Base-by-base conservation (phyloP, 1,140 invertebrate genomes). In the Drosophila sp. region DNA sequence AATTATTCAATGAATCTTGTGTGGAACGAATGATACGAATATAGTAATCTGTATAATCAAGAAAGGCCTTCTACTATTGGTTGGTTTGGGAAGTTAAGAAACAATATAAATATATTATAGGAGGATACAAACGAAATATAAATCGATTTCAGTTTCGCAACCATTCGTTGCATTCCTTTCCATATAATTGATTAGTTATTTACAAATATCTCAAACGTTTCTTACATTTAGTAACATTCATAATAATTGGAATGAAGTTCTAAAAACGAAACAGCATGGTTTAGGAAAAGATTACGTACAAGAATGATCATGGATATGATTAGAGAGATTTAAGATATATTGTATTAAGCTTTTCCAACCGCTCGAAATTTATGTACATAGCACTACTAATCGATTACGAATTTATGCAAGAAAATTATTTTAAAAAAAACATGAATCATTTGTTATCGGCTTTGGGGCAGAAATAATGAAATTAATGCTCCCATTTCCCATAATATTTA, bases 331-430 rank as follows among this genome's bases (percentile, higher is more conserved):
- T 38, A 50, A 50, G 23, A 27, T 56, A 40, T 35, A 61, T 73
- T 61, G 25, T 30, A 62, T 58, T 25, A 27, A 50, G 44, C 10
- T 23, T 27, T 27, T 27, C 7, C 2, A 50, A 50, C 44, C 8
- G 23, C 40, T 41, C n/a, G 11, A 41, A 41, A 41, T 17, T 41
- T 58, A 38, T 35, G 33, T 58, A 58, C 1, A 35, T 60, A 30
- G 32, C 57, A 33, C 11, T 65, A 66, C 60, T 67, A 76, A 44
- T 72, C 65, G 66, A 69, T 38, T 60, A 76, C 73, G 60, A 63
- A 74, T 74, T 74, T 74, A 74, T 56, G 61, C 69, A 74, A 72
- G 17, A 38, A 66, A 17, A 33, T 71, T 61, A 70, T 72, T 72
- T 72, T 56, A 69, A 54, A 70, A 38, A 7, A 6, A 23, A 40